A percentile compares a stretch with the other conserved stretches of the same genome.
Conservation (phyloP, 2,797 vertebrate species). For the Brachyrhaphis roseni region DNA sequence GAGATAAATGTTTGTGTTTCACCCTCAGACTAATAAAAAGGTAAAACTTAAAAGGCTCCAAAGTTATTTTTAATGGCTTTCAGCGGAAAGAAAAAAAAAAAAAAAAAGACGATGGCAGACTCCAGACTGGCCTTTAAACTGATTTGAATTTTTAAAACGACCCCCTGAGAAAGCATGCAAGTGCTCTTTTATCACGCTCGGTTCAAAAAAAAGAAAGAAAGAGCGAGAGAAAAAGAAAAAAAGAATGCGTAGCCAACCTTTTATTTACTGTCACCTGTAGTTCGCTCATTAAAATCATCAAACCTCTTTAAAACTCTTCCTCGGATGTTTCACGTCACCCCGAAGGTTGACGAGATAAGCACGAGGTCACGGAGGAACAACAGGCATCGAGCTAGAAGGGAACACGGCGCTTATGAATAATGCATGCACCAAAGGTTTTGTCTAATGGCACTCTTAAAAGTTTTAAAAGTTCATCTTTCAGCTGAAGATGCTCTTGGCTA, state of each 20-base stretch:
- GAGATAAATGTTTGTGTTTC: conserved; percentile 57
- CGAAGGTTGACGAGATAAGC: conserved; percentile 60
- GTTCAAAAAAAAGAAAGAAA: conserved; percentile 17
- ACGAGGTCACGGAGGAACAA: conserved; percentile 51
- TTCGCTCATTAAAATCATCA: conserved; percentile 60
- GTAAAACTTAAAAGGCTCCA: conserved; percentile 27
- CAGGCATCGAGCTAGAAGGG: conserved; percentile 62
- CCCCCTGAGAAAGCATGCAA: conserved; percentile 22
- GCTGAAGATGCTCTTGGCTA: conserved; percentile 29
- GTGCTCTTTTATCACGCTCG: conserved; percentile 16
- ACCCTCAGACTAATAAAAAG: conserved; percentile 51
- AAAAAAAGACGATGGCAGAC: conserved; percentile 36
- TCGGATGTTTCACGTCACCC: conserved; percentile 45
- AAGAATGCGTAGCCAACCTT: conserved; percentile 48
- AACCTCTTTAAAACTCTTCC: conserved; percentile 36
- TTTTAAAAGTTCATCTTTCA: conserved; percentile 66
- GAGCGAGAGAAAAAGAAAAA: neutral
- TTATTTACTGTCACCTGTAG: conserved; percentile 35
- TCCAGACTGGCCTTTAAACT: conserved; percentile 16
- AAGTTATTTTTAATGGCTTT: conserved; percentile 56
- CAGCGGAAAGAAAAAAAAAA: conserved; percentile 32
- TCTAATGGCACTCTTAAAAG: conserved; percentile 67
- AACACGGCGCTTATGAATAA: conserved; percentile 70
- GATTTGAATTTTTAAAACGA: conserved; percentile 24
- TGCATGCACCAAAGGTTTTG: conserved; percentile 60